phyloP scores from a whole-genome alignment of 2,113 vertebrate genomes.

The Myotis davidii region DNA sequence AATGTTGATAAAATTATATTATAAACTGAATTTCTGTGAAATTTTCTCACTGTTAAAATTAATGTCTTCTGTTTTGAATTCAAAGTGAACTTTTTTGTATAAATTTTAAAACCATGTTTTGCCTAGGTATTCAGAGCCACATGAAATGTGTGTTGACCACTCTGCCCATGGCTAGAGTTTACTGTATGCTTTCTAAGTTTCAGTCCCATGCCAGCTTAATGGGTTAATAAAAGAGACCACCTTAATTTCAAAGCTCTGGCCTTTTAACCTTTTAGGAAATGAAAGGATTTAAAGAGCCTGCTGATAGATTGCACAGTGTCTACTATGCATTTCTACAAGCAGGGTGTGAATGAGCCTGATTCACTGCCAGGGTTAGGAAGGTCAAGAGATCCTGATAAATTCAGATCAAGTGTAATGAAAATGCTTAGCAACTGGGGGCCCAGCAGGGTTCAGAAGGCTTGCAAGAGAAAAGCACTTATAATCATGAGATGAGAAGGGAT shows the following conservation, averaged over 20 bases:
- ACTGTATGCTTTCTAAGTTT: slow-evolving; percentile 49
- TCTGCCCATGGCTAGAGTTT: neutral
- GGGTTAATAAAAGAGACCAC: slow-evolving; percentile 19
- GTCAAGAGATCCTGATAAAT: slow-evolving; percentile 70
- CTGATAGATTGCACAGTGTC: neutral
- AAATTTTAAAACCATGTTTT: neutral
- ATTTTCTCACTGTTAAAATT: neutral
- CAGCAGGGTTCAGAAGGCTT: slow-evolving; percentile 39
- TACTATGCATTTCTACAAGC: slow-evolving; percentile 54
- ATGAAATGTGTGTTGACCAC: neutral
- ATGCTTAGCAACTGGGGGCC: slow-evolving; percentile 70
- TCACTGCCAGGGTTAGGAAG: slow-evolving; percentile 64
- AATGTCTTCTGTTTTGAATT: neutral
- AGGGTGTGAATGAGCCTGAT: slow-evolving; percentile 67
- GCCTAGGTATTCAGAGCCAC: neutral
- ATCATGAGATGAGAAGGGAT: neutral
- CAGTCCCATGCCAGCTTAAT: slow-evolving; percentile 25
- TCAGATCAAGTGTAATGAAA: slow-evolving; percentile 76
- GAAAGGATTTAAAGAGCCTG: slow-evolving; percentile 72
- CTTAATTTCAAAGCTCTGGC: slow-evolving; percentile 65
- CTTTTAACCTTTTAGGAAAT: slow-evolving; percentile 68
- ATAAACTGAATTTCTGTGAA: neutral
- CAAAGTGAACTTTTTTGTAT: neutral
- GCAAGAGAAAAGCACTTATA: neutral
- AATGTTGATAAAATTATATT: neutral